Base-by-base conservation (phyloP, 2,797 vertebrate genomes). In the Pipistrellus nathusii region DNA sequence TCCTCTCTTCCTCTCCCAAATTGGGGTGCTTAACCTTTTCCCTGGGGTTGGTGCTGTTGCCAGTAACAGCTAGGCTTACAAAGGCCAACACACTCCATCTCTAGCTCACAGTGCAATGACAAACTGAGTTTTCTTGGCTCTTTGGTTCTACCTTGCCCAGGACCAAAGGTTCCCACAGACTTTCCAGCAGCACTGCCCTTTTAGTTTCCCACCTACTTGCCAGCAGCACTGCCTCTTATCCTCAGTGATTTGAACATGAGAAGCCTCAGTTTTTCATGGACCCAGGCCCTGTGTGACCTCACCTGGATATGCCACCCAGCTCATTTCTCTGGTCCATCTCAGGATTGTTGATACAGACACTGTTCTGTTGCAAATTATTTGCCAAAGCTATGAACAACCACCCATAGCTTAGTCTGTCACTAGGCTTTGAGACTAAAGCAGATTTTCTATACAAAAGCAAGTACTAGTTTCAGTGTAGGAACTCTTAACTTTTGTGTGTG, bases 201-300 rank as follows among this genome's bases (percentile, higher is more conserved):
- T 38, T 35, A 32, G 30, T 55, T 41, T 55, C 21, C 17, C 14
- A 38, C 15, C 2, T 9, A 30, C 27, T 35, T n/a, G 32, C 38
- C 62, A 77, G 55, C 17, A 20, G 69, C 41, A 32, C 27, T 10
- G 23, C 32, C 66, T 83, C 41, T n/a, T 62, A 48, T 21, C 20
- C 32, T 51, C 44, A 11, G 20, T 1, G 35, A 46, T 41, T 7
- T 20, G 7, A 9, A 13, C 12, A 13, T 55, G 38, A 90, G 51
- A 81, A 83, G 88, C 88, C 57, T 27, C 30, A 41, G 59, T n/a
- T 68, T 85, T 59, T 96, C 86, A 53, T 51, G 89, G 77, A 81
- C 3, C 0, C 46, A 59, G 11, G 38, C 78, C 53, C 51, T 41
- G 20, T 66, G 53, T 90, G 83, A 76, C 66, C 92, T 88, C 83